phyloP scores from a whole-genome alignment of 2,888 invertebrate genomes.

The Nymphalis polychloros region DNA sequence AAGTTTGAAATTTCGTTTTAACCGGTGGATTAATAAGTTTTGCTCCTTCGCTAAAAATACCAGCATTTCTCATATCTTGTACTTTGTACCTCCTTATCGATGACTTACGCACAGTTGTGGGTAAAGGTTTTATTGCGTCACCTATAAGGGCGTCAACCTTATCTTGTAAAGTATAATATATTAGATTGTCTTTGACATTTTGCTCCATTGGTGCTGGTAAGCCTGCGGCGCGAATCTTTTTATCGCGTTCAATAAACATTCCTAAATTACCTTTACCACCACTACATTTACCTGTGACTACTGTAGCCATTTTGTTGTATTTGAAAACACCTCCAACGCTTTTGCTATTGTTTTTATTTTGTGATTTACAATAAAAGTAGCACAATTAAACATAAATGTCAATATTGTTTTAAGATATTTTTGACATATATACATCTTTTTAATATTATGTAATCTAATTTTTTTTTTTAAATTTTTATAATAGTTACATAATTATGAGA shows the following conservation, averaged over 20 bases:
- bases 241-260: constrained; percentile 62
- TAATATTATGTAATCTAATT: too few relatives aligned
- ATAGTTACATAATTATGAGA: too few relatives aligned
- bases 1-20: constrained; percentile 62
- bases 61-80: constrained; percentile 54
- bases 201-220: constrained; percentile 58
- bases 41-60: constrained; percentile 51
- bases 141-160: constrained; percentile 62
- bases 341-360: too few relatives aligned
- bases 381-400: too few relatives aligned
- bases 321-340: neutral
- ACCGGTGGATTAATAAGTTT: constrained; percentile 56
- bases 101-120: constrained; percentile 43
- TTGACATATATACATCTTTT: too few relatives aligned
- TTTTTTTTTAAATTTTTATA: too few relatives aligned
- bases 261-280: constrained; percentile 70
- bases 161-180: constrained; percentile 64
- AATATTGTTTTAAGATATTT: too few relatives aligned
- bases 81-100: constrained; percentile 55
- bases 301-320: constrained; percentile 14
- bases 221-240: constrained; percentile 67
- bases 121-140: constrained; percentile 57
- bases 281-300: neutral
- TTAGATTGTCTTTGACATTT: constrained; percentile 49
- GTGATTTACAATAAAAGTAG: too few relatives aligned